phyloP scores from a whole-genome alignment of 1,140 invertebrate genomes.

The Papilio helenus region DNA sequence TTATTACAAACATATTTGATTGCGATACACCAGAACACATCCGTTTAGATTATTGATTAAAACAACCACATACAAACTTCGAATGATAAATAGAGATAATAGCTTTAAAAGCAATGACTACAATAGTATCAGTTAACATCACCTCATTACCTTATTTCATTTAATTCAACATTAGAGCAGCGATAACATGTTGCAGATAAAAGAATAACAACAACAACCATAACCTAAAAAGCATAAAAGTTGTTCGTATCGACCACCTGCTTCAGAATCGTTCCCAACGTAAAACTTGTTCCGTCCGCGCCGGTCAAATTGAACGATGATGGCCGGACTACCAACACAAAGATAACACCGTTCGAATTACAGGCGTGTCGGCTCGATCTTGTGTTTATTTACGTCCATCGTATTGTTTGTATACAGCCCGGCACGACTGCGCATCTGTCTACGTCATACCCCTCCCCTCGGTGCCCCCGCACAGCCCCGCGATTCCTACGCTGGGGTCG shows the following conservation, averaged over 20 bases:
- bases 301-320: conserved; percentile 54
- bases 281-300: conserved; percentile 47
- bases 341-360: conserved; percentile 74
- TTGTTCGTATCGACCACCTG: conserved; percentile 44
- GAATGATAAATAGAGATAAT: conserved; percentile 1
- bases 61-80: background rate
- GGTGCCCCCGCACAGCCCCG: conserved; percentile 65
- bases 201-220: conserved; percentile 11
- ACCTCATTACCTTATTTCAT: conserved; percentile 2
- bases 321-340: conserved; percentile 68
- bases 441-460: conserved; percentile 74
- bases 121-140: background rate
- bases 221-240: conserved; percentile 26
- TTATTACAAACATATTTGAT: background rate
- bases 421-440: conserved; percentile 79
- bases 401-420: conserved; percentile 83
- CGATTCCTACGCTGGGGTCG: conserved; percentile 74
- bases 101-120: background rate
- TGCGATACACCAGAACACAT: background rate
- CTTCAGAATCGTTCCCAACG: conserved; percentile 45
- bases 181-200: background rate
- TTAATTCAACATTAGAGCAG: background rate
- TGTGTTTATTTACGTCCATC: conserved; percentile 82
- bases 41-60: background rate
- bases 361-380: conserved; percentile 65